phyloP scores from a whole-genome alignment of 92 coral and sea anemone genomes.

The Montipora capitata region DNA sequence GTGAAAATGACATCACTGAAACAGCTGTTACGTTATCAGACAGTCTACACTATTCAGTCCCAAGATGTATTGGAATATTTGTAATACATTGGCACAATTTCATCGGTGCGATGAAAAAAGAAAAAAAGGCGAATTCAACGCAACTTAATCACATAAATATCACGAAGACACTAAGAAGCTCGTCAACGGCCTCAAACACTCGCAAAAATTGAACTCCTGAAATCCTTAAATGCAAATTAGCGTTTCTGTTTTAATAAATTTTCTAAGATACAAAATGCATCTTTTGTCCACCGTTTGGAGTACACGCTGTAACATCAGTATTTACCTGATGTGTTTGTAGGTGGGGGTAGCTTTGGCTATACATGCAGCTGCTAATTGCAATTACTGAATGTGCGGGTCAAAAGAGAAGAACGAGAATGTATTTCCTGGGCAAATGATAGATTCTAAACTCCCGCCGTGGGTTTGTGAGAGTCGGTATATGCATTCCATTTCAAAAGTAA shows the following conservation, averaged over 20 bases:
- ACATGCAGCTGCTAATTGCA: background rate
- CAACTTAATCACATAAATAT: background rate
- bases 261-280: background rate
- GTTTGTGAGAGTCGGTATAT: background rate
- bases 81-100: background rate
- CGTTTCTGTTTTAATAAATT: background rate
- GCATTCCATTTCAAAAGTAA: background rate
- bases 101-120: background rate
- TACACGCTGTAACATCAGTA: background rate
- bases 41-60: background rate
- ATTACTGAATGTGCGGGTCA: background rate
- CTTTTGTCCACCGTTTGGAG: background rate
- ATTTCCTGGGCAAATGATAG: too few relatives aligned
- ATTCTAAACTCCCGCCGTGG: too few relatives aligned
- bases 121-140: background rate
- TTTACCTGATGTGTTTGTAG: background rate
- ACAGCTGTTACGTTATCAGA: slow-evolving; percentile 24
- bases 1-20: background rate
- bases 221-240: slow-evolving; percentile 34
- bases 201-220: slow-evolving; percentile 16
- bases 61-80: background rate
- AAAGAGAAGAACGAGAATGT: too few relatives aligned
- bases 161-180: background rate
- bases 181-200: background rate
- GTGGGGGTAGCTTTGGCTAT: too few relatives aligned